These are phyloP conservation scores for Agrilus planipennis DNA, from an alignment of 1,140 invertebrate species.

Conservation along the genomic window DNA sequence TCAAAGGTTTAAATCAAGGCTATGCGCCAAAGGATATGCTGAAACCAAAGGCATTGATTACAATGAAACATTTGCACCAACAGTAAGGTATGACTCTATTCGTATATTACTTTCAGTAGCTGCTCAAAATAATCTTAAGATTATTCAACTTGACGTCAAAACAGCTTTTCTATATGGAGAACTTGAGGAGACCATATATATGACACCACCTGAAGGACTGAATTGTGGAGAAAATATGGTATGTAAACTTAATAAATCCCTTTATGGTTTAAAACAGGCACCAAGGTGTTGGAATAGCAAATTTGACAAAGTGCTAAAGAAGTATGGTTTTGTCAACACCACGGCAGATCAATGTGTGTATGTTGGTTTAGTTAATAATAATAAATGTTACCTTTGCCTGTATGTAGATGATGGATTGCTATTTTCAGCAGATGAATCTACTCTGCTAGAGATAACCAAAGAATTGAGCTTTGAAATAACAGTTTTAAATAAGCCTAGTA, in stretches of 20 bases:
- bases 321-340: constrained; percentile 1
- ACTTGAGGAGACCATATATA: too few species aligned
- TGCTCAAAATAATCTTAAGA: too few species aligned
- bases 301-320: constrained; percentile 11
- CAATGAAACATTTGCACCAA: too few species aligned
- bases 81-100: too few species aligned
- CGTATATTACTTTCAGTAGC: too few species aligned
- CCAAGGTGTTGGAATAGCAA: constrained; percentile 17
- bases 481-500: background rate
- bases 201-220: too few species aligned
- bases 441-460: constrained; percentile 2
- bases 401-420: constrained; percentile 5
- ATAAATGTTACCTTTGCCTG: background rate
- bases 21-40: too few species aligned
- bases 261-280: constrained; percentile 11
- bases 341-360: constrained; percentile 10
- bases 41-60: too few species aligned
- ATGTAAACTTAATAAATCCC: constrained; percentile 6
- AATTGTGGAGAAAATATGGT: too few species aligned
- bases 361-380: constrained; percentile 8
- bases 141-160: too few species aligned
- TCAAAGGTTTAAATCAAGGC: too few species aligned
- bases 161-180: too few species aligned
- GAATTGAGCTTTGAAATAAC: constrained; percentile 12
- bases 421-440: background rate